These are phyloP conservation scores for Hydrotaea cyrtoneurina DNA, from an alignment of 2,888 invertebrate species.

Conservation along the genomic window DNA sequence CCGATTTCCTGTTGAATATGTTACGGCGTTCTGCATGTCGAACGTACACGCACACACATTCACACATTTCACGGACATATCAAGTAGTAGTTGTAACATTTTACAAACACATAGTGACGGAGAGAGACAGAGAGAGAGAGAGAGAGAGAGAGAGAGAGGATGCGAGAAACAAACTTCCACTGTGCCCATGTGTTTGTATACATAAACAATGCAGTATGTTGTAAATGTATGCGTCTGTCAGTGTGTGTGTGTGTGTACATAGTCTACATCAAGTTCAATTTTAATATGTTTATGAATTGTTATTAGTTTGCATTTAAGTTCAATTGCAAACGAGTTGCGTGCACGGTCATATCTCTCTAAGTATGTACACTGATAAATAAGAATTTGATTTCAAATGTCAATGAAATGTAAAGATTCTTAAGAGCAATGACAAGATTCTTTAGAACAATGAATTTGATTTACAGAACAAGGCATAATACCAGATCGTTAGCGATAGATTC, in stretches of 20 bases:
- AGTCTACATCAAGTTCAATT: conserved; percentile 49
- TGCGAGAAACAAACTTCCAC: no score
- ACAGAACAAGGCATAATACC: no score
- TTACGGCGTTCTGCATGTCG: conserved; percentile 54
- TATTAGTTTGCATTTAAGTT: conserved; percentile 49
- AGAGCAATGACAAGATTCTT: no score
- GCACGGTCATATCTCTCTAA: background rate
- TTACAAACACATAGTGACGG: background rate
- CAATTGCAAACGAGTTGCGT: conserved; percentile 17
- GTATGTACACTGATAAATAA: no score
- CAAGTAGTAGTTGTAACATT: background rate
- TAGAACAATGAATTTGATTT: no score
- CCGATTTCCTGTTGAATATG: conserved; percentile 64
- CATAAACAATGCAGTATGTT: no score
- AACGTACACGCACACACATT: conserved; percentile 2
- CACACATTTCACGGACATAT: background rate
- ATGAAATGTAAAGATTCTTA: no score
- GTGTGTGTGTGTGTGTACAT: background rate
- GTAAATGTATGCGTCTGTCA: background rate
- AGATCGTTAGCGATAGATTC: no score
- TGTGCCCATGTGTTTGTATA: no score
- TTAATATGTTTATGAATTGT: conserved; percentile 57
- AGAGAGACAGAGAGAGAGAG: background rate
- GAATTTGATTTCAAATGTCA: no score
- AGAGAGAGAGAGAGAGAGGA: no score